A percentile compares a stretch with the other conserved stretches of the same genome.
Conservation (phyloP, 2,113 vertebrate species). For the Crotalus helleri region DNA sequence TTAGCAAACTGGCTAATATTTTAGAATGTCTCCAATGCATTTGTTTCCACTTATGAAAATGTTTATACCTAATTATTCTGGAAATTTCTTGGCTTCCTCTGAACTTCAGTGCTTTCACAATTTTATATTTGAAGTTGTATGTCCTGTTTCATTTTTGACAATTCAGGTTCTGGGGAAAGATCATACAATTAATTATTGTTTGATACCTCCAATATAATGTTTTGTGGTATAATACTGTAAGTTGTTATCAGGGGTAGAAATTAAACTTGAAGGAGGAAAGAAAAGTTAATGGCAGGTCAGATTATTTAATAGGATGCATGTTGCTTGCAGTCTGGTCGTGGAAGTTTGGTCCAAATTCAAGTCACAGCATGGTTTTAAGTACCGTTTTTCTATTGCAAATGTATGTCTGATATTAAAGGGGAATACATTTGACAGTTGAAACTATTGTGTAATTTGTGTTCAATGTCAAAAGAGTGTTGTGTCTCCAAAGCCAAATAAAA, state of each 20-base stretch:
- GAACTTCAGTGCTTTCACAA: constrained; percentile 46
- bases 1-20: constrained; percentile 51
- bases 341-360: background rate
- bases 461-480: background rate
- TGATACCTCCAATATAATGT: constrained; percentile 18
- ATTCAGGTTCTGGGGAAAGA: constrained; percentile 23
- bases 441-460: background rate
- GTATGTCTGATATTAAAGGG: background rate
- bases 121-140: constrained; percentile 34
- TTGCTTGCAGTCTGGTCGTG: background rate
- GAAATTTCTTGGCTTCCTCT: constrained; percentile 30
- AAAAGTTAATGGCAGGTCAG: background rate
- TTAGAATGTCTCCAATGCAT: constrained; percentile 45
- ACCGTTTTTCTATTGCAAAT: background rate
- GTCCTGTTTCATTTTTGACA: constrained; percentile 44
- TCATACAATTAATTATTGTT: constrained; percentile 48
- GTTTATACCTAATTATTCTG: constrained; percentile 37
- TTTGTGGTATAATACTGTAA: constrained; percentile 34
- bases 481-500: background rate
- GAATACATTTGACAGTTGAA: background rate
- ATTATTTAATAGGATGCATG: background rate
- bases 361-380: background rate
- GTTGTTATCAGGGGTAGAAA: background rate
- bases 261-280: background rate
- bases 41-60: constrained; percentile 22